These are phyloP conservation scores for Folsomia manolachei DNA, from an alignment of 2,888 invertebrate species.

Conservation along the genomic window DNA sequence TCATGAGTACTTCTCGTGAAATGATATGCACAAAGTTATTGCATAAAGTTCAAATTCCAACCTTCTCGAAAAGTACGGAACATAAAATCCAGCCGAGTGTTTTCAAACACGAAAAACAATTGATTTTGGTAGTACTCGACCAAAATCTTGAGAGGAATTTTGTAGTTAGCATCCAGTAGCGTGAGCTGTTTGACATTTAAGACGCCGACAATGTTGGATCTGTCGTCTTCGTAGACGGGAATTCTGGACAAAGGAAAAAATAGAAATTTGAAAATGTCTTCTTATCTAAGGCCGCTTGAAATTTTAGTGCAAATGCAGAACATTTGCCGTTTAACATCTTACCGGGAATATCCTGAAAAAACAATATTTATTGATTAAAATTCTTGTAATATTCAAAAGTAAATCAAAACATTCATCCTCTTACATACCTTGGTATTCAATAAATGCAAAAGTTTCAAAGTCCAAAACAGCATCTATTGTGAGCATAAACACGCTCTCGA, in stretches of 20 bases:
- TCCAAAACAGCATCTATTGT: conserved; percentile 83
- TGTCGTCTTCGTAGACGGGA: conserved; percentile 79
- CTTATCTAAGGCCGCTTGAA: neutral
- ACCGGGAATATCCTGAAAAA: too few relatives aligned
- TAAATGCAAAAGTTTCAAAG: conserved; percentile 95
- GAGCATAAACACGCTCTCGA: conserved; percentile 73
- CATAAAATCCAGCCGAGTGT: conserved; percentile 91
- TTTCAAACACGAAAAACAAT: conserved; percentile 93
- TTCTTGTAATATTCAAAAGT: neutral
- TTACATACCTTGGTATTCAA: conserved; percentile 78
- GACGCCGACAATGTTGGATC: conserved; percentile 85
- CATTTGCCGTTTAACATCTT: too few relatives aligned
- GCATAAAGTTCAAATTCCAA: conserved; percentile 52
- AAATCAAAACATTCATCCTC: neutral
- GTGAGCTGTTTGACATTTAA: conserved; percentile 98
- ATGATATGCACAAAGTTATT: neutral
- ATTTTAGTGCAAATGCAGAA: too few relatives aligned
- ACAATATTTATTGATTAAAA: too few relatives aligned
- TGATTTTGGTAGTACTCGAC: conserved; percentile 97
- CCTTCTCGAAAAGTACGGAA: conserved; percentile 97
- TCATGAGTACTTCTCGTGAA: conserved; percentile 1
- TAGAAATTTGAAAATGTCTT: too few relatives aligned
- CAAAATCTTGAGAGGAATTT: conserved; percentile 87
- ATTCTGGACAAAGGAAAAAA: conserved; percentile 93
- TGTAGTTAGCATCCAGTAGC: conserved; percentile 97